These are phyloP conservation scores for Mormoops blainvillei DNA, from an alignment of 2,113 vertebrate species.

Conservation along the genomic window DNA sequence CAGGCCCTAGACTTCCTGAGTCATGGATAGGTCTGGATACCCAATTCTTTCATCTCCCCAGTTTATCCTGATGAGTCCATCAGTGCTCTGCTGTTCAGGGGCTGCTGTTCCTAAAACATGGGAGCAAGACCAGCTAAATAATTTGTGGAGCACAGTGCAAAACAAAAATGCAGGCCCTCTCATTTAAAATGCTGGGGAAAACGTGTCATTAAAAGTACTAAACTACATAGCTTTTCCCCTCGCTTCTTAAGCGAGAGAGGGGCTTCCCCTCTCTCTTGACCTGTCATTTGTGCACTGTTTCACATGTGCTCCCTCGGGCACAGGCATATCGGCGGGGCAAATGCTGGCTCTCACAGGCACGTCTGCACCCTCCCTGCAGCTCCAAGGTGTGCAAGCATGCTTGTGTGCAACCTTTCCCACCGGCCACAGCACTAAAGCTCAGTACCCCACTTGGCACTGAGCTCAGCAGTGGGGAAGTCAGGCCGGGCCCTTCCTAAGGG, in stretches of 20 bases:
- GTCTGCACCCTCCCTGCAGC: not conserved
- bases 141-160: not conserved
- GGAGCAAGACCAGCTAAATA: not conserved
- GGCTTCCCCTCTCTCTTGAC: not conserved
- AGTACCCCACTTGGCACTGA: not conserved
- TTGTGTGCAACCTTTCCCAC: not conserved
- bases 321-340: fast-evolving
- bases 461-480: not conserved
- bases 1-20: too few relatives aligned
- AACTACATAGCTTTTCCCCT: not conserved
- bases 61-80: not conserved
- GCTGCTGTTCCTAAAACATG: fast-evolving
- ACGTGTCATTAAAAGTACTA: not conserved
- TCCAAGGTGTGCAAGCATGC: fast-evolving
- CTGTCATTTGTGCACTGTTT: not conserved
- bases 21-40: not conserved
- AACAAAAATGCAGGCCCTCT: not conserved
- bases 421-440: not conserved
- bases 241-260: not conserved
- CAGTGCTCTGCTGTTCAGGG: not conserved
- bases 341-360: not conserved
- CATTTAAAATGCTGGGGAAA: not conserved
- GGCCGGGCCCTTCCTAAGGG: not conserved
- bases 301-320: fast-evolving
- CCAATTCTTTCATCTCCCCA: not conserved